A percentile compares a stretch with the other conserved stretches of the same genome.
phyloP scores from a whole-genome alignment of 2,797 vertebrate species.

The Falco concolor region DNA sequence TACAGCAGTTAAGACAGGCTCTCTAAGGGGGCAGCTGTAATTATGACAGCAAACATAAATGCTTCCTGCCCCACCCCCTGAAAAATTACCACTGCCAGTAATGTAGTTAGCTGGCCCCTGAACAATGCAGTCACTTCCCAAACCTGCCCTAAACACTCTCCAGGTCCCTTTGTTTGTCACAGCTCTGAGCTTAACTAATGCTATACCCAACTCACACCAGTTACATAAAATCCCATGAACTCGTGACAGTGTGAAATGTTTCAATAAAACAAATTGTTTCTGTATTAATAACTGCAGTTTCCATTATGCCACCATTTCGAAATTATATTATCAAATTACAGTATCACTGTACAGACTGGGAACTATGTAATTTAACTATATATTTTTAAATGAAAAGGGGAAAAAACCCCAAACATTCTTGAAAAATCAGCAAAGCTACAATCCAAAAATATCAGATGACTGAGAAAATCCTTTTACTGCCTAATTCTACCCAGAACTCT shows the following conservation, averaged over 20 bases:
- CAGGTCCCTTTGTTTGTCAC: not conserved
- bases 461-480: constrained; percentile 2
- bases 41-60: not conserved
- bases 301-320: not conserved
- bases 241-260: not conserved
- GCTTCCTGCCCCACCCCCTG: not conserved
- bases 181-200: constrained; percentile 6
- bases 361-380: not conserved
- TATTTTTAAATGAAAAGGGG: not conserved
- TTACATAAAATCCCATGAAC: not conserved
- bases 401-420: not conserved
- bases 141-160: not conserved
- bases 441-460: constrained; percentile 3
- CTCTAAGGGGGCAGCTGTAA: not conserved
- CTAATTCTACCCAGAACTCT: not conserved
- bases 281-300: not conserved
- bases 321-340: not conserved
- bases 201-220: not conserved
- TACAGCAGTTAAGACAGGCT: not conserved
- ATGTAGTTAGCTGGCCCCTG: not conserved
- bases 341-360: not conserved
- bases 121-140: not conserved
- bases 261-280: not conserved
- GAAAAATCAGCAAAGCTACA: not conserved
- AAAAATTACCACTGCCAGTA: not conserved